A percentile compares a stretch with the other conserved stretches of the same genome.
Evolutionary conservation across 2,888 invertebrate genomes (phyloP).

Genomic region (Papilio gigon): DNA sequence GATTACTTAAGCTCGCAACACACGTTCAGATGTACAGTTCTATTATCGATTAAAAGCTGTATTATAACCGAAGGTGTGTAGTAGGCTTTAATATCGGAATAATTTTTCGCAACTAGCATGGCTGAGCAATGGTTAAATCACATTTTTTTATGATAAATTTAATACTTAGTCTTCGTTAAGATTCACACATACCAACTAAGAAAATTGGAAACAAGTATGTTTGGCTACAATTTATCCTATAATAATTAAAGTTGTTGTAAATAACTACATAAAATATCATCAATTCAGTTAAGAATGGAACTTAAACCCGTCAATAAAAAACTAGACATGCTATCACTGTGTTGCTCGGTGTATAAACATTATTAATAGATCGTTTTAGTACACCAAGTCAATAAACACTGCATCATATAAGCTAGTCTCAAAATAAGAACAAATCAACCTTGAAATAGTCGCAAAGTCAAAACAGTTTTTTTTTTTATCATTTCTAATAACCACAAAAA

Average conservation of each 20-base stretch:
- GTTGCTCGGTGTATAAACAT: neutral
- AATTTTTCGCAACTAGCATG: too few species aligned
- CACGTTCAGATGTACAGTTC: too few species aligned
- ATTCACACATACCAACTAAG: too few species aligned
- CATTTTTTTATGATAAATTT: too few species aligned
- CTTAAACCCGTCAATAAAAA: neutral
- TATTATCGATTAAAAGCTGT: too few species aligned
- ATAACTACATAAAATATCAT: neutral
- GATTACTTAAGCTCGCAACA: neutral
- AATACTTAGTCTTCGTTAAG: too few species aligned
- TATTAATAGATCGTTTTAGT: neutral
- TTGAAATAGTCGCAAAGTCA: constrained; percentile 18
- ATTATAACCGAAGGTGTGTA: too few species aligned
- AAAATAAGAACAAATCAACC: constrained; percentile 32
- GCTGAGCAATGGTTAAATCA: neutral
- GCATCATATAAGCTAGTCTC: constrained; percentile 1
- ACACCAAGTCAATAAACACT: constrained; percentile 12
- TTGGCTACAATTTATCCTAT: too few species aligned
- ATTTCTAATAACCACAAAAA: neutral
- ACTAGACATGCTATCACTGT: neutral
- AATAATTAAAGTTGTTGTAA: neutral
- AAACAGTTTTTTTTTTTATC: neutral
- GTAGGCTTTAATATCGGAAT: too few species aligned
- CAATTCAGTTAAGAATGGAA: neutral
- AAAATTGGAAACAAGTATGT: too few species aligned